Base-by-base conservation (phyloP, 2,888 invertebrate genomes). In the Limenitis camilla region DNA sequence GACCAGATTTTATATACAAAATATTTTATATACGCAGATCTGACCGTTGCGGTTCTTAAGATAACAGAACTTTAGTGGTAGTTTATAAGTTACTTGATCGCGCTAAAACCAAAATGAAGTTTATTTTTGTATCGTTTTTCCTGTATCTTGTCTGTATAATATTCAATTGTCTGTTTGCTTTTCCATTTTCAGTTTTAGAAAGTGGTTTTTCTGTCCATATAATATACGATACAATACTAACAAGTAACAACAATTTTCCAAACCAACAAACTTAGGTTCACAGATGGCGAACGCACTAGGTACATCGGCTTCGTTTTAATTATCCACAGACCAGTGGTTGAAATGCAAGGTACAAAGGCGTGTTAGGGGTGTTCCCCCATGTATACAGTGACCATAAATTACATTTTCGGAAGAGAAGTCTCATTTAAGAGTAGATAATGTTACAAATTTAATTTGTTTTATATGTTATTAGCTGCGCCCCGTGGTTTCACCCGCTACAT, bases 261-360 rank as follows among this genome's bases (percentile, higher is more conserved):
- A 45, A 45, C 35, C 45, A 35, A 45, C 35, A 45, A 45, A 38
- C 45, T 36, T 36, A 36, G 45, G 33, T 38, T 30, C 28, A 48
- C 39, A 48, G 40, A 48, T 19, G 19, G 29, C 38, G 11, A 42
- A 47, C 38, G 40, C 45, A 49, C 36, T 52, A 47, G 46, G 47
- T 47, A 49, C 51, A 44, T 52, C 44, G 55, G 55, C 49, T 48
- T 51, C 51, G 55, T 53, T 60, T 56, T 55, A 60, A 60, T 57
- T 60, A 58, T 55, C 57, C 51, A 47, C 55, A 52, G 55, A 38
- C 57, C 49, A 48, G 55, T 52, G 55, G 55, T 53, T 47, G 46
- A 47, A 53, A 52, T 40, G 52, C 49, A 45, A 48, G 52, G 49
- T 45, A 52, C 49, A 35, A 29, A 48, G 46, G 52, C 52, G 54